Evolutionary conservation across 2,888 invertebrate species (phyloP), one percentile per base, ranked within the genome.

Genomic region (Scaptomyza cyrtandrae): DNA sequence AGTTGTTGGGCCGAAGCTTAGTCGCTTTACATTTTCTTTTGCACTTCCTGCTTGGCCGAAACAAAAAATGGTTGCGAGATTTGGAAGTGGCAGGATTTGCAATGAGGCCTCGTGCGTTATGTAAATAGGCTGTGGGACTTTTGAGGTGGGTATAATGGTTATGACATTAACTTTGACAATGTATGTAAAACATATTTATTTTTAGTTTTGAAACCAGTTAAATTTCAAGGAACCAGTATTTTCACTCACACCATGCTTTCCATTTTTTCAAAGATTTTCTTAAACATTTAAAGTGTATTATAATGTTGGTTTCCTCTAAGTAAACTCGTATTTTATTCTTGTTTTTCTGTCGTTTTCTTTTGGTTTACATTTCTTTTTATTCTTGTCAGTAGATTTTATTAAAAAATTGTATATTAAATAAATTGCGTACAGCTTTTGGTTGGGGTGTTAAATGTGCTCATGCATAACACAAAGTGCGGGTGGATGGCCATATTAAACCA

Each of bases 1-100:
- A 87, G 89, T 88, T 86, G 84, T 84, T 81, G 82, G 80, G 75
- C 76, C 67, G 65, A 71, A 78, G 85, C 89, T 86, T 88, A 84
- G 74, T 72, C 84, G 75, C 83, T 72, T 77, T 88, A 85, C 81
- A 73, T 81, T 75, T 71, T 66, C 64, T 62, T 68, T 71, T 65
- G 60, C 66, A 71, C 71, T 66, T 79, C 78, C 77, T 77, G 73
- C 60, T 66, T 50, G 50, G 49, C 14, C 50, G 11, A 58, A 43
- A 14, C 11, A 39, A 14, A 55, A 60, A 67, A 59, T 56, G 27
- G 52, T 50, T 57, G 50, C 31, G 41, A 43, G 45, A 63, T 52
- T 67, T 57, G 43, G 46, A 53, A 53, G 24, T 31, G 16, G 13
- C 44, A n/a, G 43, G 49, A 65, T 72, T 49, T 43, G 44, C 50